These are phyloP conservation scores for Spilogale gracilis DNA, from an alignment of 2,113 vertebrate species.

Conservation along the genomic window DNA sequence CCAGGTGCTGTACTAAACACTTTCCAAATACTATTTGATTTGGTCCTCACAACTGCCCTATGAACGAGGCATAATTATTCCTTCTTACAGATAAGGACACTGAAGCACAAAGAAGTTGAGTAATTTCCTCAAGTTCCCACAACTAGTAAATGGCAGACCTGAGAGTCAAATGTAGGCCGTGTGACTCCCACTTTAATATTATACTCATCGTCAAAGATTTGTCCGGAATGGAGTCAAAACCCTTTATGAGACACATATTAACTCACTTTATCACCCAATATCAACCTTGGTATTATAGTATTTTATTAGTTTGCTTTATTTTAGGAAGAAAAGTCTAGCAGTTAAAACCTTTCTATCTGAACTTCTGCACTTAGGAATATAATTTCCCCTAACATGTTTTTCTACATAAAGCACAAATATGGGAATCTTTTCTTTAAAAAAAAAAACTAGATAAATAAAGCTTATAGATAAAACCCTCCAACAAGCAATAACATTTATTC, in stretches of 20 bases:
- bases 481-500: not conserved
- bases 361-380: not conserved
- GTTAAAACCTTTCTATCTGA: slow-evolving; percentile 32
- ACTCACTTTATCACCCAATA: slow-evolving; percentile 28
- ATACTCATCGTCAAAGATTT: slow-evolving; percentile 24
- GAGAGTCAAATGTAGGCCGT: not conserved
- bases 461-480: not conserved
- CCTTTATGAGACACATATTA: not conserved
- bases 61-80: not conserved
- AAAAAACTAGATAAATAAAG: not conserved
- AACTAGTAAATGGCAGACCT: not conserved
- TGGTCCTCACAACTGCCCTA: not conserved
- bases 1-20: not conserved
- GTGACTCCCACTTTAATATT: not conserved
- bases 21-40: not conserved
- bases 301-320: slow-evolving; percentile 48
- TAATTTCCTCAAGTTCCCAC: not conserved
- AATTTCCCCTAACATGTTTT: not conserved
- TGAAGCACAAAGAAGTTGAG: not conserved
- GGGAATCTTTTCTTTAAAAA: not conserved
- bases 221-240: not conserved
- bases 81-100: not conserved
- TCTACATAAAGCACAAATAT: not conserved
- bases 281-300: slow-evolving; percentile 19
- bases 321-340: slow-evolving; percentile 28